A percentile compares a stretch with the other conserved stretches of the same genome.
Conservation (phyloP, 2,113 vertebrate genomes). For the Otis tarda region DNA sequence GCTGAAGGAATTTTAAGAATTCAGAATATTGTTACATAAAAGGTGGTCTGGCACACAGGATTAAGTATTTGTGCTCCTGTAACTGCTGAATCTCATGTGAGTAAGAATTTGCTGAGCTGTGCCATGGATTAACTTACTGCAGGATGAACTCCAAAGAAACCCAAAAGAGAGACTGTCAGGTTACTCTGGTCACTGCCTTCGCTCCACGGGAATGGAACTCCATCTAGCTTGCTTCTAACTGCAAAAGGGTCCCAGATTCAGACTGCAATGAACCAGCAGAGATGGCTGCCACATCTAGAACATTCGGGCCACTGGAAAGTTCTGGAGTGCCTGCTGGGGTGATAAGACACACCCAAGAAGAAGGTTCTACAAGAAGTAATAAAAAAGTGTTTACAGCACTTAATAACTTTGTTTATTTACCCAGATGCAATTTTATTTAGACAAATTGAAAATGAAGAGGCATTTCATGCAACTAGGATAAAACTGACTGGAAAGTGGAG, state of each 20-base stretch:
- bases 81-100: neutral
- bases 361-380: neutral
- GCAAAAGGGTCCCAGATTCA: neutral
- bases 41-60: neutral
- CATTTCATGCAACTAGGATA: neutral
- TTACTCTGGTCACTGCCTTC: neutral
- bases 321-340: neutral
- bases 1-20: neutral
- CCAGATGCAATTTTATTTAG: neutral
- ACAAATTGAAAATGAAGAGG: neutral
- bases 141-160: neutral
- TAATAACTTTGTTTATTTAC: neutral
- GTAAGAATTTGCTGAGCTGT: conserved; percentile 3
- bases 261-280: neutral
- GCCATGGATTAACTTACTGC: neutral
- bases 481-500: neutral
- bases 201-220: neutral
- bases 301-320: neutral
- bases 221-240: neutral
- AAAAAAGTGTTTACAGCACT: neutral
- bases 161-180: neutral
- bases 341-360: neutral
- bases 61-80: neutral
- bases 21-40: neutral
- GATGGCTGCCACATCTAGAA: neutral